Conservation (phyloP, 2,888 invertebrate species). For the Salpingus planirostris region DNA sequence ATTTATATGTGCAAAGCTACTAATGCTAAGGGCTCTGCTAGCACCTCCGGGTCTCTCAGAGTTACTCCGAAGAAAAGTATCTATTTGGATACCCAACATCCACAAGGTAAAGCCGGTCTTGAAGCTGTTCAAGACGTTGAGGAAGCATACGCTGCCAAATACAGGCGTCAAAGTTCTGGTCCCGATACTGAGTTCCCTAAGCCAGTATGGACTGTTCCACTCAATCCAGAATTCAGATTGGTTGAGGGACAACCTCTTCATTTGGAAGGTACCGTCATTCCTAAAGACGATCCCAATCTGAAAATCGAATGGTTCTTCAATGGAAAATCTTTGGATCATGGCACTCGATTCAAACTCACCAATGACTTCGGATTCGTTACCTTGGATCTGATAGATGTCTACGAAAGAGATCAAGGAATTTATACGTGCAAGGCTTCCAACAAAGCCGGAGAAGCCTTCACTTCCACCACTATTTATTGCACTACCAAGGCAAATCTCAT, state of each 20-base stretch:
- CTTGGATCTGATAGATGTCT: slow-evolving; percentile 83
- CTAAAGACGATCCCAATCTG: slow-evolving; percentile 83
- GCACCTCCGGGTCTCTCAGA: slow-evolving; percentile 80
- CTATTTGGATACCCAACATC: slow-evolving; percentile 87
- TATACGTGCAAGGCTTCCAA: slow-evolving; percentile 89
- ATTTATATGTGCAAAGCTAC: slow-evolving; percentile 85
- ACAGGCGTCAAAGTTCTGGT: slow-evolving; percentile 56
- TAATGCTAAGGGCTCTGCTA: slow-evolving; percentile 81
- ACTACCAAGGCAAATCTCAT: slow-evolving; percentile 73
- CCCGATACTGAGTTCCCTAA: slow-evolving; percentile 74
- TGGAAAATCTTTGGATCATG: slow-evolving; percentile 78
- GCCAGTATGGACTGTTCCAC: slow-evolving; percentile 78
- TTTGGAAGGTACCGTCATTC: slow-evolving; percentile 90
- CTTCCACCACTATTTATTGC: slow-evolving; percentile 81
- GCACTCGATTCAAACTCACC: slow-evolving; percentile 83
- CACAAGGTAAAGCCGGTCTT: slow-evolving; percentile 84
- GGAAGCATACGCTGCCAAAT: slow-evolving; percentile 65
- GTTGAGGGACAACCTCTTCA: slow-evolving; percentile 79
- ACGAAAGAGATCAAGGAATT: slow-evolving; percentile 88
- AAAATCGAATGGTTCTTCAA: slow-evolving; percentile 94
- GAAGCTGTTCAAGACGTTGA: slow-evolving; percentile 87
- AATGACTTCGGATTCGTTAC: slow-evolving; percentile 96
- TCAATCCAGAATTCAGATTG: slow-evolving; percentile 70
- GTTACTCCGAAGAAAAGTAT: slow-evolving; percentile 73
- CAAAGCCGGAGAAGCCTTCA: slow-evolving; percentile 83